Evolutionary conservation across 2,113 vertebrate genomes (phyloP).

Genomic region (Puntigrus tetrazona): DNA sequence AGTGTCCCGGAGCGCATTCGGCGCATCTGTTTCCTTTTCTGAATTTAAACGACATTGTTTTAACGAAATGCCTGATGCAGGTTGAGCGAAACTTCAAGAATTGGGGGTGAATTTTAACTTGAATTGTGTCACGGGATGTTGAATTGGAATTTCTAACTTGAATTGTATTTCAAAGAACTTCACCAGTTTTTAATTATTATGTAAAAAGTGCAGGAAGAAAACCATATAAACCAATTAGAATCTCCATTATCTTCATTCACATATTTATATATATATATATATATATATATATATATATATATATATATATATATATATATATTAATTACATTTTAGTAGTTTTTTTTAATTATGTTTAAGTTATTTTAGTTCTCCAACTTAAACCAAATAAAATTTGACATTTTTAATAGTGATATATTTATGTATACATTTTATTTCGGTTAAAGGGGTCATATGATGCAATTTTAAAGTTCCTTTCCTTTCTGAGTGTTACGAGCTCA

Average conservation of each 20-base stretch:
- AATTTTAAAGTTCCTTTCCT: too few relatives aligned
- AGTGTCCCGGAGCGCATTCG: neutral
- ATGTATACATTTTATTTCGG: too few relatives aligned
- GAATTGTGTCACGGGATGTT: neutral
- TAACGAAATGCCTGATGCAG: neutral
- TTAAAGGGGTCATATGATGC: too few relatives aligned
- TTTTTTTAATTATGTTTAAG: too few relatives aligned
- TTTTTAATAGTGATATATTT: neutral
- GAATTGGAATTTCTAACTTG: neutral
- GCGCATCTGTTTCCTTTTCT: neutral
- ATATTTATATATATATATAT: too few relatives aligned
- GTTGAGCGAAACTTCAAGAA: neutral
- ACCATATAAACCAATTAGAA: too few relatives aligned
- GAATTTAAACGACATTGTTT: conserved; percentile 4
- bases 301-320: too few relatives aligned
- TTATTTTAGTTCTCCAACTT: neutral
- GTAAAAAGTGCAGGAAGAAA: too few relatives aligned
- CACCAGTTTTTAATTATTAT: neutral
- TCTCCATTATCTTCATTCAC: too few relatives aligned
- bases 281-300: too few relatives aligned
- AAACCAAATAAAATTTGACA: neutral
- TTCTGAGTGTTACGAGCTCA: too few relatives aligned
- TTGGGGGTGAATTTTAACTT: neutral
- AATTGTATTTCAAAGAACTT: neutral
- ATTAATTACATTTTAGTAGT: too few relatives aligned